A percentile compares a stretch with the other conserved stretches of the same genome.
phyloP scores from a whole-genome alignment of 2,888 invertebrate genomes.

The Hydropsyche betteni region DNA sequence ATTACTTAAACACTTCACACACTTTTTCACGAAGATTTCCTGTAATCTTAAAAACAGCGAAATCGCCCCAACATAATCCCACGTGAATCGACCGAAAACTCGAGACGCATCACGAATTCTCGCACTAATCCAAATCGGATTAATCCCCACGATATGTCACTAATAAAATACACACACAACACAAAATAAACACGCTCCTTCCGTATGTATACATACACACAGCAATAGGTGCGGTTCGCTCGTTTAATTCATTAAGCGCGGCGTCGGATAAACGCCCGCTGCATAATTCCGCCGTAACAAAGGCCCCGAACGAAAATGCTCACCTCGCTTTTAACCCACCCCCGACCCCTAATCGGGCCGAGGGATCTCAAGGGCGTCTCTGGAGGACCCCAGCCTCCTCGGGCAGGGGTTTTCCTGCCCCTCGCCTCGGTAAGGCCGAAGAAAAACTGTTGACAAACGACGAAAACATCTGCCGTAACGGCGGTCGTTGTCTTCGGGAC shows the following conservation, averaged over 20 bases:
- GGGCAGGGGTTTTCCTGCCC: background rate
- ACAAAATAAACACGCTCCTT: no score
- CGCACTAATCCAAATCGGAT: no score
- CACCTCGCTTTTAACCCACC: conserved; percentile 21
- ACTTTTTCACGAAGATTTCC: no score
- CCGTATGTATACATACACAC: no score
- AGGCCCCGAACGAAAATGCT: conserved; percentile 23
- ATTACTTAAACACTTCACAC: no score
- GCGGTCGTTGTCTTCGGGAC: background rate
- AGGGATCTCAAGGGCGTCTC: conserved; percentile 12
- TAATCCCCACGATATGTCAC: no score
- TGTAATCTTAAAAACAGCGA: no score
- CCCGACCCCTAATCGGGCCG: conserved; percentile 1
- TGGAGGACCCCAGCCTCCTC: background rate
- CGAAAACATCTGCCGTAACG: conserved; percentile 23
- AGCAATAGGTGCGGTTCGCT: conserved; percentile 4
- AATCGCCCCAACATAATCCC: no score
- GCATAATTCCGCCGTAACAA: conserved; percentile 28
- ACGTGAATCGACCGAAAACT: no score
- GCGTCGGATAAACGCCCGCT: conserved; percentile 27
- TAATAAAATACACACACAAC: no score
- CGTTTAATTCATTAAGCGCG: conserved; percentile 30
- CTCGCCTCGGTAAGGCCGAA: background rate
- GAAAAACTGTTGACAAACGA: conserved; percentile 31
- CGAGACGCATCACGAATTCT: no score